A percentile compares a stretch with the other conserved stretches of the same genome.
These are phyloP conservation scores for Brotogeris chrysoptera DNA, from an alignment of 2,797 vertebrate species.

Conservation along the genomic window DNA sequence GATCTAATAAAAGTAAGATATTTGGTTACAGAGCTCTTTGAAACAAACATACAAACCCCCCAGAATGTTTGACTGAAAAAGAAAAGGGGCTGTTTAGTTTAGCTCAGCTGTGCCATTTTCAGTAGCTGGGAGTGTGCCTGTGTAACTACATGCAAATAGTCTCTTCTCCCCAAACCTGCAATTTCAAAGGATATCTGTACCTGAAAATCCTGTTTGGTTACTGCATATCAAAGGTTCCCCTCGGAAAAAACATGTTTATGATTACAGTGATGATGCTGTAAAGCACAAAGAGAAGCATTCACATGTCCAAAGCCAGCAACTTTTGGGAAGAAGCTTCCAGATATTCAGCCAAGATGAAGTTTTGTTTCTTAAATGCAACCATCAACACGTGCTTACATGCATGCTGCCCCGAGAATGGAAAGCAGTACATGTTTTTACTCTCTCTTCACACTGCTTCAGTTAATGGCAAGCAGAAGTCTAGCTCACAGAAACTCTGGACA, in stretches of 20 bases:
- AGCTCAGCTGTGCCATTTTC: not conserved
- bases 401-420: not conserved
- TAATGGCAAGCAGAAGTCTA: not conserved
- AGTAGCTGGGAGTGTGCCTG: not conserved
- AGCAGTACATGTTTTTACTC: not conserved
- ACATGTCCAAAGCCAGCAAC: not conserved
- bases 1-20: not conserved
- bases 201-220: slow-evolving; percentile 42
- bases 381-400: not conserved
- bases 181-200: not conserved
- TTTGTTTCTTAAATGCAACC: not conserved
- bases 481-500: not conserved
- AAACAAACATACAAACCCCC: not conserved
- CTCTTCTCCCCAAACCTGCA: not conserved
- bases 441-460: not conserved
- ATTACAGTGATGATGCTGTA: not conserved
- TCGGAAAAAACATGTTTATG: not conserved
- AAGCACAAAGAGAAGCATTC: not conserved
- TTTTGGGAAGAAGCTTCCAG: not conserved
- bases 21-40: not conserved
- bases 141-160: not conserved
- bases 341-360: not conserved
- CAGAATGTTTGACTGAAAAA: not conserved
- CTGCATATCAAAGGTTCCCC: not conserved
- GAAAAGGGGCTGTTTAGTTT: not conserved